Percentiles rank a stretch among this genome's conserved stretches.
Conservation (phyloP, 2,888 invertebrate genomes). For the Barypeithes pellucidus region DNA sequence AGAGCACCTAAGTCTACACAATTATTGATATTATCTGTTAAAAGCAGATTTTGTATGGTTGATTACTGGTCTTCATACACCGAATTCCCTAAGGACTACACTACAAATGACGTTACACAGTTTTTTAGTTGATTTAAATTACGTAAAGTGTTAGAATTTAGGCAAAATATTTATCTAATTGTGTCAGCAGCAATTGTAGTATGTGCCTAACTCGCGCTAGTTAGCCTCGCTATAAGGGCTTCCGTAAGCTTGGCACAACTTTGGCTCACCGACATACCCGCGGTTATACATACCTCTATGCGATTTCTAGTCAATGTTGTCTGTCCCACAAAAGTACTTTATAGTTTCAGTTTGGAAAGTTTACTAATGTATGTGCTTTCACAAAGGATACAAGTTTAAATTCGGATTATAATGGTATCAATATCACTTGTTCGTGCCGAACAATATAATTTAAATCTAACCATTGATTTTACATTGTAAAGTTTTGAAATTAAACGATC, state of each 20-base stretch:
- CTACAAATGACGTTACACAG: slow-evolving; percentile 18
- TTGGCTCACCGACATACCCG: slow-evolving; percentile 35
- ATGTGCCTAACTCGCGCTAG: slow-evolving; percentile 6
- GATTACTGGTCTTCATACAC: slow-evolving; percentile 25
- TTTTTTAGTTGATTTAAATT: not conserved
- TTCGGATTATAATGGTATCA: not conserved
- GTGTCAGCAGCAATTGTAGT: slow-evolving; percentile 20
- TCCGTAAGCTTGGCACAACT: slow-evolving; percentile 25
- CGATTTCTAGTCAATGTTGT: slow-evolving; percentile 21
- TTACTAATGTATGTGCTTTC: slow-evolving; percentile 8
- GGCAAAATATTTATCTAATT: not conserved
- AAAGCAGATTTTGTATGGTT: not conserved
- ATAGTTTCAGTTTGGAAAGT: not conserved
- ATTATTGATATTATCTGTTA: not conserved
- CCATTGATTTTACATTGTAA: not conserved
- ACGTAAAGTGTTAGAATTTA: not conserved
- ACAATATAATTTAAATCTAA: not conserved
- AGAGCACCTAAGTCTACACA: not conserved
- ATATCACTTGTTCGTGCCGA: not conserved
- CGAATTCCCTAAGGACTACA: not conserved
- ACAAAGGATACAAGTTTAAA: not conserved
- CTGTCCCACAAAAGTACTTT: not conserved
- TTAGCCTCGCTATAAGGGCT: slow-evolving; percentile 14
- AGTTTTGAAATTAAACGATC: not conserved
- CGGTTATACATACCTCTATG: slow-evolving; percentile 19